A percentile compares a stretch with the other conserved stretches of the same genome.
Evolutionary conservation across 2,888 invertebrate genomes (phyloP).

Genomic region (Amphipyra berbera): DNA sequence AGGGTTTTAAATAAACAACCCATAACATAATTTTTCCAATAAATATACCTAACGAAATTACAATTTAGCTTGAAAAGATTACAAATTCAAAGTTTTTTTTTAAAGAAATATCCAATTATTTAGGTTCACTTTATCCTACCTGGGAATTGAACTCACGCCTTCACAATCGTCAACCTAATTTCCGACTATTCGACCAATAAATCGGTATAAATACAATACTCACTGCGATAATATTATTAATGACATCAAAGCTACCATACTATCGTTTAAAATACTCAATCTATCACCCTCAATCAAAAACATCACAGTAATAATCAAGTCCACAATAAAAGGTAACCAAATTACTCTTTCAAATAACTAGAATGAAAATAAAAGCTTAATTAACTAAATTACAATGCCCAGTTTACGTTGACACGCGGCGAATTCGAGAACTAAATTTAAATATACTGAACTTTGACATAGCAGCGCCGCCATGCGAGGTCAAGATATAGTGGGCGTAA

Average conservation of each 20-base stretch:
- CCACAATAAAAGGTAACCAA: conserved; percentile 31
- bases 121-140: too few species aligned
- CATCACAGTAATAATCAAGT: conserved; percentile 41
- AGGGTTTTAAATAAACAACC: too few species aligned
- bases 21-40: too few species aligned
- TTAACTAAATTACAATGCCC: conserved; percentile 15
- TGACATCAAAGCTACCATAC: conserved; percentile 16
- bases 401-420: background rate
- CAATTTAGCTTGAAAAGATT: too few species aligned
- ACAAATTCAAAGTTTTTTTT: too few species aligned
- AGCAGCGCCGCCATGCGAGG: conserved; percentile 13
- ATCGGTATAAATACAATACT: background rate
- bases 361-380: conserved; percentile 43
- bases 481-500: conserved; percentile 22
- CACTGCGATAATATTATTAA: background rate
- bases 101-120: too few species aligned
- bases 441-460: background rate
- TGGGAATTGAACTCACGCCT: too few species aligned
- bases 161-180: too few species aligned
- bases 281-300: conserved; percentile 26
- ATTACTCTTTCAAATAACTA: conserved; percentile 42
- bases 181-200: background rate
- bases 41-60: too few species aligned
- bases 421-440: conserved; percentile 1
- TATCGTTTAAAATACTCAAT: conserved; percentile 6